Conservation (phyloP, 2,888 invertebrate species). For the Caenorhabditis angaria region DNA sequence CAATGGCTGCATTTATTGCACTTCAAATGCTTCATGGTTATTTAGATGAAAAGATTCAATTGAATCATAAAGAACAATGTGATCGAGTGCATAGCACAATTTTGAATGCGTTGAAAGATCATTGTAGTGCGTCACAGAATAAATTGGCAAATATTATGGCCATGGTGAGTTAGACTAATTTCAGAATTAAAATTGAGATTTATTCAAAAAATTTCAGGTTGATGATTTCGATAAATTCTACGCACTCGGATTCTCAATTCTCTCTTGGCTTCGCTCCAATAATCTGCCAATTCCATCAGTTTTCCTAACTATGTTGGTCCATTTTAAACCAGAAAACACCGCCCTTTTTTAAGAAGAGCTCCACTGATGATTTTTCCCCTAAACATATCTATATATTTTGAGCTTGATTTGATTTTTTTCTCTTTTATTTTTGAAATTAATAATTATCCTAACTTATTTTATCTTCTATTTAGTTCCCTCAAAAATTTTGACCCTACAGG, state of each 20-base stretch:
- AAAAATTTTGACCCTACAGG: too few species aligned
- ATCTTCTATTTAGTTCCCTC: too few species aligned
- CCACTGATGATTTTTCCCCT: too few species aligned
- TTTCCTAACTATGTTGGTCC: background rate
- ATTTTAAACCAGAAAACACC: too few species aligned
- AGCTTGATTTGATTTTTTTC: too few species aligned
- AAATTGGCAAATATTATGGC: conserved; percentile 65
- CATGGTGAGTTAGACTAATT: conserved; percentile 63
- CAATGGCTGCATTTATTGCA: conserved; percentile 62
- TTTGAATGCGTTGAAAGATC: conserved; percentile 91
- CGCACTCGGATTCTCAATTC: conserved; percentile 26
- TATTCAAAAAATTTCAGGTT: conserved; percentile 24
- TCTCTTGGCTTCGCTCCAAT: conserved; percentile 3
- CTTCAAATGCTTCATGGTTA: conserved; percentile 54
- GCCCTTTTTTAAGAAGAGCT: too few species aligned
- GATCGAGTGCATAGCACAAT: conserved; percentile 96
- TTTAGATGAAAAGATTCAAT: conserved; percentile 43
- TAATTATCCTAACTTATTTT: too few species aligned
- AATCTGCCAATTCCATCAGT: background rate
- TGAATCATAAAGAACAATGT: conserved; percentile 75
- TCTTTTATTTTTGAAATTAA: too few species aligned
- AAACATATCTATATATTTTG: too few species aligned
- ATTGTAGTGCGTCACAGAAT: conserved; percentile 73
- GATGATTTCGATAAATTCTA: conserved; percentile 47
- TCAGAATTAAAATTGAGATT: background rate